Evolutionary conservation across 2,888 invertebrate species (phyloP).

Genomic region (Ectemnius continuus): DNA sequence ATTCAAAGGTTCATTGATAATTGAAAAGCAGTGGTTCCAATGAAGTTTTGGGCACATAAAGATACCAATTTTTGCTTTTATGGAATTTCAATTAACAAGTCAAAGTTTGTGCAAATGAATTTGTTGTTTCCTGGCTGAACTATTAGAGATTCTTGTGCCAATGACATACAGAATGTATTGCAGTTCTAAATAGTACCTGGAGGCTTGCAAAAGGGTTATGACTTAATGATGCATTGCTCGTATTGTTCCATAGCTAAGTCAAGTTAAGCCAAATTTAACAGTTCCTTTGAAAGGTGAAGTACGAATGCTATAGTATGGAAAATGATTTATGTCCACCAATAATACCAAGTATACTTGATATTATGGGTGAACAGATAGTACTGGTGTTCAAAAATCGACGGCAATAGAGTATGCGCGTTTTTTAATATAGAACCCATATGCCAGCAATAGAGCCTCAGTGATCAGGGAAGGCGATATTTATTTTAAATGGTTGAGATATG

Average conservation of each 20-base stretch:
- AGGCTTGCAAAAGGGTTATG: background rate
- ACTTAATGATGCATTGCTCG: background rate
- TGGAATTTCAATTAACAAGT: slow-evolving; percentile 6
- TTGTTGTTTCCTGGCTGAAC: background rate
- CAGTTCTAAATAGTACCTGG: background rate
- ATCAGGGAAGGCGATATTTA: slow-evolving; percentile 8
- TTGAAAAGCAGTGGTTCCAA: no score
- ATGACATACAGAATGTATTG: no score
- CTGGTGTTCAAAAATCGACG: no score
- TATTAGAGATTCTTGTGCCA: slow-evolving; percentile 11
- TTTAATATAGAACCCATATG: background rate
- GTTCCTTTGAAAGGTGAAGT: slow-evolving; percentile 41
- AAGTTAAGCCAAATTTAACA: slow-evolving; percentile 31
- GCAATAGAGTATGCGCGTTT: background rate
- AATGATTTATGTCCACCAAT: no score
- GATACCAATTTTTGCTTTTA: no score
- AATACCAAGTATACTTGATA: no score
- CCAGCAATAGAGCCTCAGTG: background rate
- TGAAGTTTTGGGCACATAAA: no score
- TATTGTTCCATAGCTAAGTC: slow-evolving; percentile 19
- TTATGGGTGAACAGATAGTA: no score
- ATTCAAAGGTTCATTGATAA: no score
- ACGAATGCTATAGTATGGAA: slow-evolving; percentile 10
- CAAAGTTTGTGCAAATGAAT: slow-evolving; percentile 17
- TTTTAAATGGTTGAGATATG: slow-evolving; percentile 12